A percentile compares a stretch with the other conserved stretches of the same genome.
These are phyloP conservation scores for Limanda limanda DNA, from an alignment of 2,113 vertebrate genomes.

Conservation along the genomic window DNA sequence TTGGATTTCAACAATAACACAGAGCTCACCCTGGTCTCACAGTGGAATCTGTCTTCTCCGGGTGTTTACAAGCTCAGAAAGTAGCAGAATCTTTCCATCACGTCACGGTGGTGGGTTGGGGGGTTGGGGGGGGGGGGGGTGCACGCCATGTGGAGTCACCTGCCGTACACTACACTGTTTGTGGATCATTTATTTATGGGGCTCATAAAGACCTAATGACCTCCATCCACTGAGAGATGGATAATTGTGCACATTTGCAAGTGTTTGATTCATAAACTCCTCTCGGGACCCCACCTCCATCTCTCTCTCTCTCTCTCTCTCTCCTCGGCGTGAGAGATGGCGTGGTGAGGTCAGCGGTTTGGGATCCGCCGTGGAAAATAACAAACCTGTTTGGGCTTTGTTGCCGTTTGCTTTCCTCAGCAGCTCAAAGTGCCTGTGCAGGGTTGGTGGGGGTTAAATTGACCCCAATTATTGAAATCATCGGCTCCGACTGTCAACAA, in stretches of 20 bases:
- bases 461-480: constrained; percentile 50
- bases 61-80: not conserved
- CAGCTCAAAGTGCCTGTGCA: not conserved
- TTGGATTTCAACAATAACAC: not conserved
- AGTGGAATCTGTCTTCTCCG: not conserved
- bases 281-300: constrained; percentile 60
- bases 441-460: constrained; percentile 26
- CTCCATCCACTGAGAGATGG: constrained; percentile 54
- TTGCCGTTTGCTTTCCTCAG: constrained; percentile 5
- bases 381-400: not conserved
- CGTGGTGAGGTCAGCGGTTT: not conserved
- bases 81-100: not conserved
- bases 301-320: constrained; percentile 17
- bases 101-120: not conserved
- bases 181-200: constrained; percentile 75
- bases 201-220: constrained; percentile 75
- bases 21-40: no score
- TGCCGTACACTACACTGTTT: constrained; percentile 39
- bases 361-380: constrained; percentile 4
- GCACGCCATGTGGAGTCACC: constrained; percentile 34
- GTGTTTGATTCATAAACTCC: constrained; percentile 68
- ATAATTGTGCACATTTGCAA: constrained; percentile 70
- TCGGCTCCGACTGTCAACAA: constrained; percentile 49
- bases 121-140: no score
- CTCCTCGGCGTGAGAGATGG: not conserved